Base-by-base conservation (phyloP, 2,797 vertebrate species). In the Pseudomugil gertrudae region DNA sequence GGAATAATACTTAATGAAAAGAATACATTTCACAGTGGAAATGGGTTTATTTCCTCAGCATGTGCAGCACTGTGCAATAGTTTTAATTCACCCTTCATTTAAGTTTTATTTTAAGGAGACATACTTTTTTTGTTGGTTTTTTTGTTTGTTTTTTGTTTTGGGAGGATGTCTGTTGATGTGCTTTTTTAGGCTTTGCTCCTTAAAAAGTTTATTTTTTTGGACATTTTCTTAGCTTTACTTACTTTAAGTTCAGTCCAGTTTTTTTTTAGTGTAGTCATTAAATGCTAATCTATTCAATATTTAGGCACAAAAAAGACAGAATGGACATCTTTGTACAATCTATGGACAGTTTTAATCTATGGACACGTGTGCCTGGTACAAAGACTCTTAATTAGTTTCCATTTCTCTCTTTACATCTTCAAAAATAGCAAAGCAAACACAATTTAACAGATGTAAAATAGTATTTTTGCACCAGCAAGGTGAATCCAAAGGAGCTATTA, bases 1-100 rank as follows among this genome's bases (percentile, higher is more conserved):
- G 21, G 36, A 48, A 67, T 80, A 62, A 53, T 36, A 40, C 8
- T 26, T 9, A 27, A n/a, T 14, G 2, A 33, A 48, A 32, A 3
- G 2, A 30, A 6, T 40, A 11, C 63, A 19, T 7, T 19, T n/a
- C 7, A 19, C 53, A 56, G 33, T 8, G 52, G n/a, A 50, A 32
- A 57, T 5, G 0, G 1, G 9, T 36, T 48, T 33, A 63, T 21
- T 26, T 7, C 35, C 9, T 53, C 33, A 53, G 33, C 24, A 43
- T 24, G 48, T 24, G 24, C 24, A 51, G 24, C 13, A 51, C 48
- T 8, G 21, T 47, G 10, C 9, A 23, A 47, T 21, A 23, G 45
- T 15, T 26, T 27, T 51, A 13, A 51, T 10, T 26, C 23, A 27
- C 48, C 24, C 24, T 23, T 24, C n/a, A 48, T 48, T 48, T 11